A percentile compares a stretch with the other conserved stretches of the same genome.
These are phyloP conservation scores for Polydrusus cervinus DNA, from an alignment of 2,888 invertebrate genomes.

Conservation along the genomic window DNA sequence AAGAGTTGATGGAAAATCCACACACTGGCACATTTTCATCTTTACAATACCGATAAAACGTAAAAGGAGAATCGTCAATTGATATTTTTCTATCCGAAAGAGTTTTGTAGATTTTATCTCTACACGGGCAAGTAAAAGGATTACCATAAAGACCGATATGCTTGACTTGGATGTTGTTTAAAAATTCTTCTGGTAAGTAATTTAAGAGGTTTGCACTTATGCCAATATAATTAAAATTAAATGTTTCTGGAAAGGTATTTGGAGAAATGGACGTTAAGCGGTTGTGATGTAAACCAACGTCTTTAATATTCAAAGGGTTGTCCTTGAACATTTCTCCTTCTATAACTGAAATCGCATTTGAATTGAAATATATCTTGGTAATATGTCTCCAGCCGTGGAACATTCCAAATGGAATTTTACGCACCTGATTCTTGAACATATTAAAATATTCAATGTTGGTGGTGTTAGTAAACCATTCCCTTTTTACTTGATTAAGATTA, in stretches of 20 bases:
- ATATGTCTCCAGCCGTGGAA: not conserved
- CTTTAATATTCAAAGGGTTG: not conserved
- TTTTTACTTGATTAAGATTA: not conserved
- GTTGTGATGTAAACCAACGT: not conserved
- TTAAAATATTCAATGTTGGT: not conserved
- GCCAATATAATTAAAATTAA: not conserved
- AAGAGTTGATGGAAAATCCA: not conserved
- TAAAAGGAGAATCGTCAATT: not conserved
- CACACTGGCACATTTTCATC: not conserved
- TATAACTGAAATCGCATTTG: not conserved
- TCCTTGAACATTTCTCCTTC: not conserved
- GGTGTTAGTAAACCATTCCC: slow-evolving; percentile 2
- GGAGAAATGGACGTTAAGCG: not conserved
- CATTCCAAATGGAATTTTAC: not conserved
- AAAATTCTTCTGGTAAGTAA: not conserved
- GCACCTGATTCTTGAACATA: not conserved
- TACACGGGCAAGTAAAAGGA: not conserved
- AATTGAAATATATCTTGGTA: not conserved
- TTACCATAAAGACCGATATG: not conserved
- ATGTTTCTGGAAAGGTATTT: not conserved
- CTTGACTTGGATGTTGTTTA: not conserved
- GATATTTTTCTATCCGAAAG: not conserved
- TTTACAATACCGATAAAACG: not conserved
- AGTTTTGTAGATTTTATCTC: not conserved
- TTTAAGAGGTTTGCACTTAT: slow-evolving; percentile 4